Conservation (phyloP, 1,140 invertebrate species). For the Drosophila mayri region DNA sequence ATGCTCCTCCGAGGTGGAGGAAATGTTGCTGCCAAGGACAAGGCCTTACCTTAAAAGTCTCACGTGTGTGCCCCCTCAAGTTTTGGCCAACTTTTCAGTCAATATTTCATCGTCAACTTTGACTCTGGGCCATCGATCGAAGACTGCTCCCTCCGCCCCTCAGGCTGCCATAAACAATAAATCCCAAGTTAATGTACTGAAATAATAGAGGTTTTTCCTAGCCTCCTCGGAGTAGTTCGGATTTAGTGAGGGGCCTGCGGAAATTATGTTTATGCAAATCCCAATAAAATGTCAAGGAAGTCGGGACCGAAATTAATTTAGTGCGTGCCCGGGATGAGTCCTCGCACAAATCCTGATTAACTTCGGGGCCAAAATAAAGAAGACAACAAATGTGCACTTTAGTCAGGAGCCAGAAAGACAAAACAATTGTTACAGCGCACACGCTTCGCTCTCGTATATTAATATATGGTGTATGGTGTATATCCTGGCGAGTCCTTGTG, state of each 20-base stretch:
- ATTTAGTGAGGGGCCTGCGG: slow-evolving; percentile 62
- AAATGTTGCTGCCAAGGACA: slow-evolving; percentile 31
- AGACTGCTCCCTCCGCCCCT: neutral
- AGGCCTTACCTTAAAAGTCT: slow-evolving; percentile 20
- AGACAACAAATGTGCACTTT: slow-evolving; percentile 64
- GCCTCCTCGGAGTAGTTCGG: slow-evolving; percentile 35
- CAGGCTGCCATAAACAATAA: slow-evolving; percentile 72
- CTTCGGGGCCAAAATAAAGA: slow-evolving; percentile 58
- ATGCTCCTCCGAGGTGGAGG: neutral
- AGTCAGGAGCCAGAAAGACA: slow-evolving; percentile 55
- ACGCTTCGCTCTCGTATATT: slow-evolving; percentile 37
- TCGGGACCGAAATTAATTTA: slow-evolving; percentile 74
- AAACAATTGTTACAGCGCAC: slow-evolving; percentile 67
- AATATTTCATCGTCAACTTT: slow-evolving; percentile 41
- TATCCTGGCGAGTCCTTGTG: slow-evolving; percentile 44
- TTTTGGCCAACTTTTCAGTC: slow-evolving; percentile 40
- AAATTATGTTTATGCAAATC: slow-evolving; percentile 82
- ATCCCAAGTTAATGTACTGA: slow-evolving; percentile 78
- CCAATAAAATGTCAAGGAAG: slow-evolving; percentile 58
- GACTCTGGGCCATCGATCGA: slow-evolving; percentile 33
- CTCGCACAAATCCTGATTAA: slow-evolving; percentile 79
- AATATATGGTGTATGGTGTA: slow-evolving; percentile 27
- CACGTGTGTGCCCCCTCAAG: slow-evolving; percentile 9
- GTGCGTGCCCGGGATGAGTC: slow-evolving; percentile 32
- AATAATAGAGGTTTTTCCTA: slow-evolving; percentile 77